phyloP scores from a whole-genome alignment of 2,888 invertebrate genomes.

The Xestia xanthographa region DNA sequence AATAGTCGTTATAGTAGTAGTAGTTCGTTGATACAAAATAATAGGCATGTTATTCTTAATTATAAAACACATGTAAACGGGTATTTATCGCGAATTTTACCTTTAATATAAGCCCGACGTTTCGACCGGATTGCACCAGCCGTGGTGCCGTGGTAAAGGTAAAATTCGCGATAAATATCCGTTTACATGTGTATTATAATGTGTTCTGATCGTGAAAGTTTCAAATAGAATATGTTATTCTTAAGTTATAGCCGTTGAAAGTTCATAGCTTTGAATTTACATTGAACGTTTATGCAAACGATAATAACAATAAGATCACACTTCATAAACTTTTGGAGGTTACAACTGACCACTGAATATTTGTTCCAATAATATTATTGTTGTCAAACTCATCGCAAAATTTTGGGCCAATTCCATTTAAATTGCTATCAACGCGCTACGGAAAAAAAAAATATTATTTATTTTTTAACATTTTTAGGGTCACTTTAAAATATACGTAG shows the following conservation, averaged over 20 bases:
- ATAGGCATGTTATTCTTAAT: neutral
- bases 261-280: neutral
- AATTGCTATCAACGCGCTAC: neutral
- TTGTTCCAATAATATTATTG: neutral
- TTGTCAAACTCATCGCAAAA: neutral
- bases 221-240: slow-evolving; percentile 7
- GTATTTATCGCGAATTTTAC: no score
- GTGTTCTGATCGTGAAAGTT: no score
- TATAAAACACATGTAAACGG: no score
- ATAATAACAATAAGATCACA: neutral
- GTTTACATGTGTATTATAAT: no score
- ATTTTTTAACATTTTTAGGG: neutral
- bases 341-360: neutral
- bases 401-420: neutral
- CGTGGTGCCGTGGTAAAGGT: no score
- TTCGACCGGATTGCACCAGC: no score
- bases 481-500: neutral
- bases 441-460: neutral
- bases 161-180: no score
- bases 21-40: no score
- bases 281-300: neutral
- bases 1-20: no score
- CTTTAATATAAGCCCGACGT: no score
- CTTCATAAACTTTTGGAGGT: neutral
- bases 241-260: neutral